Evolutionary conservation across 2,888 invertebrate species (phyloP).

Genomic region (Amphiduros pacificus): DNA sequence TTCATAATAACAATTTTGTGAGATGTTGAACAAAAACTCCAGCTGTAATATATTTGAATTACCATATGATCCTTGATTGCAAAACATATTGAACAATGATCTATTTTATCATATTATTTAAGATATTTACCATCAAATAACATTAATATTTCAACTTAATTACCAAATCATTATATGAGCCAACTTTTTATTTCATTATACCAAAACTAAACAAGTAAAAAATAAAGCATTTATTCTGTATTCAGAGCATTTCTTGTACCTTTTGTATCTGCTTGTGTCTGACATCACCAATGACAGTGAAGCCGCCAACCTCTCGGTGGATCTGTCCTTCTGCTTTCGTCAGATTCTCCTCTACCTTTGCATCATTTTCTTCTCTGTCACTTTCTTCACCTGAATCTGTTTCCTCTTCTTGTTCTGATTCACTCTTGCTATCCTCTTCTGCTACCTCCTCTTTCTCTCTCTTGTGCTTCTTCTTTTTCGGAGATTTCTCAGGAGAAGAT

Average conservation of each 20-base stretch:
- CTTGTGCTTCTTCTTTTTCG: background rate
- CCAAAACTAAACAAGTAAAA: background rate
- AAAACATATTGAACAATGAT: no score
- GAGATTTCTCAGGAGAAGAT: background rate
- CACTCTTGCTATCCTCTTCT: background rate
- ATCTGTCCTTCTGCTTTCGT: slow-evolving; percentile 21
- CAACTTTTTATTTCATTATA: background rate
- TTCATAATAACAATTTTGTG: no score
- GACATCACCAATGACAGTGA: slow-evolving; percentile 72
- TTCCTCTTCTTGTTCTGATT: background rate
- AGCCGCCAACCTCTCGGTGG: slow-evolving; percentile 59
- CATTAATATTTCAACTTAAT: background rate
- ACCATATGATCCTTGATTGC: no score
- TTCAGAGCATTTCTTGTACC: slow-evolving; percentile 30
- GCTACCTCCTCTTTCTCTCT: background rate
- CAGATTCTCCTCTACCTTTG: background rate
- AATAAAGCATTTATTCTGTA: background rate
- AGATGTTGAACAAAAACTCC: no score
- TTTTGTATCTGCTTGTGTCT: slow-evolving; percentile 60
- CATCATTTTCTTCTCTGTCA: background rate
- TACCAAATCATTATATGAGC: background rate
- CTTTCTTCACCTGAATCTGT: background rate
- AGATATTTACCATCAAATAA: background rate
- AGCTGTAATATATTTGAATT: no score
- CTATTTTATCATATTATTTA: background rate